Base-by-base conservation (phyloP, 1,140 invertebrate genomes). In the Zophobas atratus region DNA sequence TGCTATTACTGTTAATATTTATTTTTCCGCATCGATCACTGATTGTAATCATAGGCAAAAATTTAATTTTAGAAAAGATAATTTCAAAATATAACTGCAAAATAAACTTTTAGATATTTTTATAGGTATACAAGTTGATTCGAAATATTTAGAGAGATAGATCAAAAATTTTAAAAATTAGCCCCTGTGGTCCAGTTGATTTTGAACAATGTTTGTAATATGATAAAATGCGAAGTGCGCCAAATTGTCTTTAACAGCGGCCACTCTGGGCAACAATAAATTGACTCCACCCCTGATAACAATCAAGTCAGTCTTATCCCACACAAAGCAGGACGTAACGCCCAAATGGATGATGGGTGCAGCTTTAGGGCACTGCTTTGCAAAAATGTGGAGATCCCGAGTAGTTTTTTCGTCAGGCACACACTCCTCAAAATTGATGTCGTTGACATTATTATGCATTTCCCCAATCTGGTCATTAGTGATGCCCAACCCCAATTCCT, bases 321-420 rank as follows among this genome's bases (percentile, higher is more conserved):
- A 97, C 20, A 99, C 98, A 86, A 95, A 99, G 84, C 97, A 99
- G 1, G 98, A 99, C 0, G 99, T 99, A 0, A 97, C 98, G 1
- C 98, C 99, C 5, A 99, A 89, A 88, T 99, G 99, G 79, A 99
- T 99, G 57, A 99, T 98, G 0, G 96, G 94, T 0, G 96, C 96
- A 0, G 98, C 98, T 67, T 88, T 89, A 0, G 97, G 97, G 85
- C 98, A 99, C 8, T 91, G 90, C 43, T 91, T 89, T 0, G 93
- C 96, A 84, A 98, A 98, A 2, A 97, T 93, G 81, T 99, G 97
- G 0, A 99, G 98, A 87, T 99, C 98, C 2, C 98, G 91, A 0
- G 95, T 94, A 48, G 91, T 87, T 76, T 92, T 93, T 88, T 99
- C 99, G 84, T 99, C 96, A 41, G 91, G 90, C 0, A 93, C 93